Evolutionary conservation across 2,113 vertebrate genomes (phyloP).

Genomic region (Hippotragus niger): DNA sequence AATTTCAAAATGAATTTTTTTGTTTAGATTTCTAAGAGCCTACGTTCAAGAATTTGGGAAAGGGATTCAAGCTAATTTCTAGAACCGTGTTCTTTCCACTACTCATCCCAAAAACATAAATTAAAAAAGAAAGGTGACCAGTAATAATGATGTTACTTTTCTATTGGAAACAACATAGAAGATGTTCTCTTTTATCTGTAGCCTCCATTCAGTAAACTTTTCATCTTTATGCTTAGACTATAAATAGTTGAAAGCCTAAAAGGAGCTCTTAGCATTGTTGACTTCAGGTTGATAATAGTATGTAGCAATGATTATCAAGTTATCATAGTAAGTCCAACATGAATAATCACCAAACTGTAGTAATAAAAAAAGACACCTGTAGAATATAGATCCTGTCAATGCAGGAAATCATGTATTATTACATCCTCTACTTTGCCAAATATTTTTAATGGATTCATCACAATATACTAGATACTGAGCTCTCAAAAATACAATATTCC

Average conservation of each 20-base stretch:
- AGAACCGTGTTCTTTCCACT: not conserved
- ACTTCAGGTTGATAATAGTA: not conserved
- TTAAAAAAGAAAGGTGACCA: not conserved
- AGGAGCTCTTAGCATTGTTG: not conserved
- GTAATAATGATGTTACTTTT: not conserved
- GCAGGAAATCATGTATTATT: not conserved
- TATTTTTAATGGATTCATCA: not conserved
- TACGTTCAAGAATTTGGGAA: not conserved
- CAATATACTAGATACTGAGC: not conserved
- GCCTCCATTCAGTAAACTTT: not conserved
- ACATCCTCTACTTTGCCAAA: not conserved
- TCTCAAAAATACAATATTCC: not conserved
- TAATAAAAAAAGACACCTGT: not conserved
- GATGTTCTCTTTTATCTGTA: not conserved
- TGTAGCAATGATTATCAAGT: not conserved
- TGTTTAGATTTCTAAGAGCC: not conserved
- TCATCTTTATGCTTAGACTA: not conserved
- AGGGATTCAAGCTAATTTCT: not conserved
- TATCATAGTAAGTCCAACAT: not conserved
- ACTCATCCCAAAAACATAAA: not conserved
- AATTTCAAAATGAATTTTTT: not conserved
- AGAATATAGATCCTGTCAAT: not conserved
- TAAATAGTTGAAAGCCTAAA: slow-evolving; percentile 1
- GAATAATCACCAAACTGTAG: not conserved
- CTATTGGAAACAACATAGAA: not conserved